Base-by-base conservation (phyloP, 2,888 invertebrate genomes). In the Ormyrus labotus region DNA sequence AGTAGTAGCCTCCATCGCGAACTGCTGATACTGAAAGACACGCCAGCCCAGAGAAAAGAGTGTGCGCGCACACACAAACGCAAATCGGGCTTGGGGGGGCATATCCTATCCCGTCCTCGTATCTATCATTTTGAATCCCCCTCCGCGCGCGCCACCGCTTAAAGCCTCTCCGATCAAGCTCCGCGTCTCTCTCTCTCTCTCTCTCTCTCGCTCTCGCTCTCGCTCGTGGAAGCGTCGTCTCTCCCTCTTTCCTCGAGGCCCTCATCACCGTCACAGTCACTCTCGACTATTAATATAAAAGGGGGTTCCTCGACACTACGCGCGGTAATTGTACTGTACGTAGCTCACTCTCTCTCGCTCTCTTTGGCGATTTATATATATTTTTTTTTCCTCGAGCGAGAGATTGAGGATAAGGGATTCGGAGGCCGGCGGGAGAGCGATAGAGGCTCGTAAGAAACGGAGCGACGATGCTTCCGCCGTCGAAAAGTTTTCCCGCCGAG, bases 281-380 rank as follows among this genome's bases (percentile, higher is more conserved):
- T 81, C 80, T 88, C 86, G 88, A 88, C 90, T 89, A 90, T 90
- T 90, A 90, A 90, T 89, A 89, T 89, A 89, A 89, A 90, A 89
- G 87, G 87, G 89, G 89, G 89, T 89, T 89, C 90, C 89, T 89
- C 90, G 89, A 88, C 89, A 89, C 90, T 90, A 87, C 86, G 85
- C 86, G 85, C 86, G 87, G 89, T 88, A 90, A 89, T 89, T 89
- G 88, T 85, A 84, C 74, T 55, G 11, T 77, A 58, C 48, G 55
- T 34, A 50, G 61, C 67, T 58, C n/a, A 48, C 51, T 74, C 51
- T 74, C 69, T 75, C 48, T n/a, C 5, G 47, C 51, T 68, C 45
- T 60, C 11, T 68, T 48, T 67, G 10, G n/a, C n/a, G 19, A 51
- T 57, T 13, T 13, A 34, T 34, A 9, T 19, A 19, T 0, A 13